Percentiles rank a stretch among this genome's conserved stretches.
These are phyloP conservation scores for Palythoa caribaeorum DNA, from an alignment of 92 coral and sea anemone species.

Conservation along the genomic window DNA sequence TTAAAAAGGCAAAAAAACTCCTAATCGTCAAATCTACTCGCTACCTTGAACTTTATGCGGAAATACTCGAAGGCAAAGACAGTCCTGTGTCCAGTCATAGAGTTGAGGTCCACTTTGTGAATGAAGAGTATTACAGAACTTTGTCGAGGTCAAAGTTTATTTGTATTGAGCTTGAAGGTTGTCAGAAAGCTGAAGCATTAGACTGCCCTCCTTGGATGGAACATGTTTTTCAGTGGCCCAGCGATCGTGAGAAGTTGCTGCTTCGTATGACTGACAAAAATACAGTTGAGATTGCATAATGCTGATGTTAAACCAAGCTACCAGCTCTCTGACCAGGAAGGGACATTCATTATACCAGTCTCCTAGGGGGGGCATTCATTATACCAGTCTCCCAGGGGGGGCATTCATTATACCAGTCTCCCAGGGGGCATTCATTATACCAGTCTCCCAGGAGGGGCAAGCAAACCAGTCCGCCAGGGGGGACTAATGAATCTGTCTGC, in stretches of 20 bases:
- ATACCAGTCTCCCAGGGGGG: too few species aligned
- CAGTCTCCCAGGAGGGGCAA: too few species aligned
- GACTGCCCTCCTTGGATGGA: conserved; percentile 43
- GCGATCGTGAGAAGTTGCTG: conserved; percentile 19
- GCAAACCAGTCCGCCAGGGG: too few species aligned
- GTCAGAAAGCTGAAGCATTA: neutral
- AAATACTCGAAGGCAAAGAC: neutral
- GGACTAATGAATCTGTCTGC: too few species aligned
- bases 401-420: too few species aligned
- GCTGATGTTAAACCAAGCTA: too few species aligned
- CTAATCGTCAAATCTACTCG: neutral
- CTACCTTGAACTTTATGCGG: conserved; percentile 5
- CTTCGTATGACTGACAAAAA: conserved; percentile 27
- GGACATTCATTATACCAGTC: too few species aligned
- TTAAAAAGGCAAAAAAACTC: conserved; percentile 28
- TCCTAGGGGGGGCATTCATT: too few species aligned
- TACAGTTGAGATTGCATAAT: conserved; percentile 6
- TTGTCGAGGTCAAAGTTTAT: conserved; percentile 21
- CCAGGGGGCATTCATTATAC: too few species aligned
- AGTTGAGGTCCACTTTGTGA: conserved; percentile 10
- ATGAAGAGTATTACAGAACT: conserved; percentile 26
- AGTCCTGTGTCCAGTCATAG: conserved; percentile 20
- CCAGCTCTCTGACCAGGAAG: too few species aligned
- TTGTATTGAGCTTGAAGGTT: conserved; percentile 15
- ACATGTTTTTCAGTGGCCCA: conserved; percentile 5